Evolutionary conservation across 2,797 vertebrate genomes (phyloP).

Genomic region (Sebastolobus altivelis): DNA sequence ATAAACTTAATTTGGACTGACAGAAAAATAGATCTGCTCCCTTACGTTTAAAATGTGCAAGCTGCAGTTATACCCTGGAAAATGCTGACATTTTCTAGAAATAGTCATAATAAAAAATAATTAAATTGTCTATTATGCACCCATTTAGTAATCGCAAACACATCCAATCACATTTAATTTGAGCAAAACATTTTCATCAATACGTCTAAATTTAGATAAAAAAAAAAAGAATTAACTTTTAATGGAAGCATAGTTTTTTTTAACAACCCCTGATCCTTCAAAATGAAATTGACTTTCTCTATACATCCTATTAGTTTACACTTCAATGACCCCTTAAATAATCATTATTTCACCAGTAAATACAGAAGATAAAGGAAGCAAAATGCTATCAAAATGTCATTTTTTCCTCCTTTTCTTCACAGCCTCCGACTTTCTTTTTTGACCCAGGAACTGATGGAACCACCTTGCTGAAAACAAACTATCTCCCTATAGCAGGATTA

Average conservation of each 20-base stretch:
- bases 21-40: constrained; percentile 13
- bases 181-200: constrained; percentile 13
- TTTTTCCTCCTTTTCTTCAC: background rate
- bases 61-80: constrained; percentile 3
- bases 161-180: constrained; percentile 20
- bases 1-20: constrained; percentile 20
- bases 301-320: constrained; percentile 13
- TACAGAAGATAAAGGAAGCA: background rate
- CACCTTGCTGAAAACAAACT: background rate
- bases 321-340: background rate
- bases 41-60: background rate
- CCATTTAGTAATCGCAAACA: constrained; percentile 23
- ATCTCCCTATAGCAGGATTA: constrained; percentile 7
- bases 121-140: background rate
- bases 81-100: background rate
- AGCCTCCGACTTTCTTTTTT: background rate
- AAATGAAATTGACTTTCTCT: constrained; percentile 5
- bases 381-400: background rate
- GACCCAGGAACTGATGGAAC: background rate
- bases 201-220: background rate
- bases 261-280: background rate
- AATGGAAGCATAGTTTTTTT: constrained; percentile 14
- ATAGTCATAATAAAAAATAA: constrained; percentile 2
- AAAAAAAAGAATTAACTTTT: background rate
- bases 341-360: background rate